Evolutionary conservation across 2,797 vertebrate genomes (phyloP), one percentile per base, ranked within the genome.

Genomic region (Crocidura indochinensis): DNA sequence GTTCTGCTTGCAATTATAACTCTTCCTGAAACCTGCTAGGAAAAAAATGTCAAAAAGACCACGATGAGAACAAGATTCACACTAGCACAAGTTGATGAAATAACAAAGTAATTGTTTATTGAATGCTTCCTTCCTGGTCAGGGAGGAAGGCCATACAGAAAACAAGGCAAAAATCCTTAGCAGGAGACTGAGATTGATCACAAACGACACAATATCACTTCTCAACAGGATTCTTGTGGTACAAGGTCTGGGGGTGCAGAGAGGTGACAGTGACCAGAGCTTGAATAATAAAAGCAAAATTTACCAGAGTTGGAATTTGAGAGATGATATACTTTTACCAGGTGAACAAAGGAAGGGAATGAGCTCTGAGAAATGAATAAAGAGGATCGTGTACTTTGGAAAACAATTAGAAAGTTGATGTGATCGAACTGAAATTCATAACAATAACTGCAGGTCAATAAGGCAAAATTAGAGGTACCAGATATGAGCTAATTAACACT

Each of bases 261-360:
- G 31, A 67, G 49, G 24, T 62, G 76, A 88, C n/a, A 65, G 22
- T 20, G 19, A 20, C n/a, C 56, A 78, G 12, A 51, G 31, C 47
- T 72, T 51, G 7, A 49, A 68, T n/a, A 12, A 26, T 26, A 10
- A 26, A n/a, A 56, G 27, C 17, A 81, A 78, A 60, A 77, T 75
- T 90, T 62, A 68, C 11, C 76, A 38, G 38, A 91, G 38, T 8
- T 86, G 49, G 31, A 38, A 20, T 64, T 79, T 65, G 53, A 80
- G 53, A 19, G 75, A 65, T 74, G 38, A 90, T 27, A 56, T 31
- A 20, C 87, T 84, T 49, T 74, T 82, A 62, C 56, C 72, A 78
- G 68, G 69, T 49, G 14, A 60, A 77, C 38, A 74, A 67, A 72
- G 27, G 27, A 44, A 11, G 62, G 26, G 38, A 62, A 84, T 17